Conservation (phyloP, 2,888 invertebrate species). For the Microctonus brassicae region DNA sequence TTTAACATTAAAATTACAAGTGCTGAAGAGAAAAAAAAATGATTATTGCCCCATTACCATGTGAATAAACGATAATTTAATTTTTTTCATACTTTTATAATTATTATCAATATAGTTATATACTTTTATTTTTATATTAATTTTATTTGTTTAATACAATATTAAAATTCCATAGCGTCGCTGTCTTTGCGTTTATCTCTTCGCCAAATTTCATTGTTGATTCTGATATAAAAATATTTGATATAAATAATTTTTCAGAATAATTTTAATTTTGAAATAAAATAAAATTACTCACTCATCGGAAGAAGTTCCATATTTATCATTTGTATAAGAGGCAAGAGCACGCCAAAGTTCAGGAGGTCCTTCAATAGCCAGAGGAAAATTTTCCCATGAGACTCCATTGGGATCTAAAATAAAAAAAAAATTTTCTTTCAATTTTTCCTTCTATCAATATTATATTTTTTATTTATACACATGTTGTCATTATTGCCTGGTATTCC, state of each 20-base stretch:
- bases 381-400: conserved; percentile 57
- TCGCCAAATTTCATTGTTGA: conserved; percentile 59
- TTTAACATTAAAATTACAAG: neutral
- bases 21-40: neutral
- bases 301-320: conserved; percentile 45
- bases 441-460: neutral
- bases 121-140: no score
- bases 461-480: neutral
- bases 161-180: neutral
- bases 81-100: neutral
- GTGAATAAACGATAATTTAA: neutral
- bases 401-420: conserved; percentile 22
- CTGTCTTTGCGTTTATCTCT: conserved; percentile 47
- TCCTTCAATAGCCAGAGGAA: conserved; percentile 62
- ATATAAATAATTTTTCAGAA: neutral
- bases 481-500: conserved; percentile 29
- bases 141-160: neutral
- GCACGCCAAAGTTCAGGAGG: conserved; percentile 63
- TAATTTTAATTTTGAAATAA: neutral
- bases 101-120: neutral
- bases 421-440: neutral
- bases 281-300: conserved; percentile 53
- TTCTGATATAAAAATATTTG: conserved; percentile 42
- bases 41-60: conserved; percentile 9
- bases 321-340: conserved; percentile 59